Base-by-base conservation (phyloP, 2,888 invertebrate species). In the Melipona bicolor region DNA sequence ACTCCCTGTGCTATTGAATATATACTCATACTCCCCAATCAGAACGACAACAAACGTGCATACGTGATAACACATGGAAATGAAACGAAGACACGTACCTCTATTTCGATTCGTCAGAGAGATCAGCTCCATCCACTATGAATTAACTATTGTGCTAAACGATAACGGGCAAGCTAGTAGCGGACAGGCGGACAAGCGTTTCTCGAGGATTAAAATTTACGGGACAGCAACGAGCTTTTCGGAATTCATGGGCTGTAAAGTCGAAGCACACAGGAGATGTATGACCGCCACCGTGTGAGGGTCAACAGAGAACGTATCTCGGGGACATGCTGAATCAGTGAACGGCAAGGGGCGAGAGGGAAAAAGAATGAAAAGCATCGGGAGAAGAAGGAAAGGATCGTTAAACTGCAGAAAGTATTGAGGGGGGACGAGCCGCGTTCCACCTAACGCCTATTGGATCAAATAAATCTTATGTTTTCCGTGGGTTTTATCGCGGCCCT, bases 131-230 rank as follows among this genome's bases (percentile, higher is more conserved):
- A 64, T 64, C 27, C 32, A n/a, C n/a, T n/a, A 32, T 64, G 27
- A 43, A 62, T 27, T 62, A 73, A 73, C 21, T 61, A 49, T 50
- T 21, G 50, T 19, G 15, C 27, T 50, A 43, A 36, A 24, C 36
- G 52, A 49, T 75, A 67, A 43, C 27, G 50, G 56, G 21, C 65
- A 32, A 19, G 74, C 24, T 56, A 56, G 61, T 43, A 32, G 61
- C 69, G 52, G 36, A 71, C 27, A 50, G 68, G 56, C 56, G 70
- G 56, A 68, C 67, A 73, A 64, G 78, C 77, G 77, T 77, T 83
- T 78, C 79, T 80, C 64, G 77, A 79, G 84, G 88, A 91, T 90
- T 88, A 91, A 88, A 90, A 91, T 91, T 91, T 91, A 91, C 88
- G 89, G 78, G 83, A 81, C 81, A 82, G 56, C 88, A 83, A 87